Base-by-base conservation (phyloP, 2,888 invertebrate genomes). In the Aquatica leii region DNA sequence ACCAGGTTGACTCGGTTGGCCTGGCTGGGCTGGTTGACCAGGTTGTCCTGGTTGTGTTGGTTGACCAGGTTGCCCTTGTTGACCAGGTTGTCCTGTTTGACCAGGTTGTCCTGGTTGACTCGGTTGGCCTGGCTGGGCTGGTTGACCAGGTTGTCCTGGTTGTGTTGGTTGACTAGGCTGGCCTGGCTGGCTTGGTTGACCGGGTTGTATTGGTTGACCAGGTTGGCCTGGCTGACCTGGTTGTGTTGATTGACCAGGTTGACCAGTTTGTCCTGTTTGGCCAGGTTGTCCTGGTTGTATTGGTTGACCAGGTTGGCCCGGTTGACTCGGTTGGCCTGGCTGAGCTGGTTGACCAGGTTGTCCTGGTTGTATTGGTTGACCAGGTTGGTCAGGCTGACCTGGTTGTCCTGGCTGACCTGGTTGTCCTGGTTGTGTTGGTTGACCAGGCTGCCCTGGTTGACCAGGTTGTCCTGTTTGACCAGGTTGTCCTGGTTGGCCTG, bases 161-260 rank as follows among this genome's bases (percentile, higher is more conserved):
- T n/a, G n/a, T n/a, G n/a, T n/a, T n/a, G 64, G 62, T 57, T 54
- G 43, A 17, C 64, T 57, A 48, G 62, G 62, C 52, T 66, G 64
- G 12, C 40, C 41, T 43, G 64, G 59, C 67, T 18, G 68, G 62
- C 5, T 75, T 74, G 8, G 69, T 70, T 54, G 86, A 72, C 90
- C 90, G 50, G 82, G 78, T 72, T 89, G 90, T 53, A 88, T 86
- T 71, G 85, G 85, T 71, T 81, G 83, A 3, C 65, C 63, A 18
- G 62, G 61, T 17, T 37, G 17, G 21, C 14, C 40, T 18, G 59
- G 64, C 52, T 51, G 63, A 8, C 49, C 62, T 15, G 67, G 66
- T 43, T 60, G n/a, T n/a, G n/a, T 53, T 34, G 61, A 55, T 57
- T 60, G 56, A 15, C 59, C 57, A 17, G 63, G 57, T 50, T 54